Base-by-base conservation (phyloP, 2,113 vertebrate genomes). In the Abramis brama region DNA sequence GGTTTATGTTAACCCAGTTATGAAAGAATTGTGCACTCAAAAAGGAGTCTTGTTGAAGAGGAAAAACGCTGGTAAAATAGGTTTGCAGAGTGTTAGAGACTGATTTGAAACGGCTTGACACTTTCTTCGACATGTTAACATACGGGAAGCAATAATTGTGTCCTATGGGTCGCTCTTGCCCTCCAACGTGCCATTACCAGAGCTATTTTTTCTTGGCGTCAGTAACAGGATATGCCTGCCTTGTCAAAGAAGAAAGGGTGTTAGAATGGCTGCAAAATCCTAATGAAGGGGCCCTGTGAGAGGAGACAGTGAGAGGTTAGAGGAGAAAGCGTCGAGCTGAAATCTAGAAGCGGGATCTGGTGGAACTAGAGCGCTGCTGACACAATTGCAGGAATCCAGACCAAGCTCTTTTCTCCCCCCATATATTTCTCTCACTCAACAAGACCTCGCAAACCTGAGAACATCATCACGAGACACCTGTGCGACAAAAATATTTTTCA, bases 101-200 rank as follows among this genome's bases (percentile, higher is more conserved):
- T 79, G 89, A 82, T 90, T 87, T 79, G 64, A 88, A 88, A 85
- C 30, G 64, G 74, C 74, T 88, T 85, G 89, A 90, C 89, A 90
- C 86, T 81, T 83, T 78, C 87, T 79, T 62, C 79, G 76, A 79
- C 76, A 87, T 88, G 89, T 88, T 90, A 90, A 88, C 87, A 88
- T 90, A 87, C 85, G 83, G 85, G 87, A 87, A 86, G 75, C 79
- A 87, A 86, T 88, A 90, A 90, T 90, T 90, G 89, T 88, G 87
- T 88, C 89, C 87, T 88, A 64, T 87, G 89, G 87, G 89, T 84
- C 76, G 76, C 60, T 64, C 78, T 55, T 70, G 84, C 64, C 83
- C 82, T 86, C 83, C 74, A 45, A 85, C 23, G 79, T 85, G 85
- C 83, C 87, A 88, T 87, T 83, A 75, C 71, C 57, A 76, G 59